phyloP scores from a whole-genome alignment of 2,888 invertebrate genomes.

The Clitarchus hookeri region DNA sequence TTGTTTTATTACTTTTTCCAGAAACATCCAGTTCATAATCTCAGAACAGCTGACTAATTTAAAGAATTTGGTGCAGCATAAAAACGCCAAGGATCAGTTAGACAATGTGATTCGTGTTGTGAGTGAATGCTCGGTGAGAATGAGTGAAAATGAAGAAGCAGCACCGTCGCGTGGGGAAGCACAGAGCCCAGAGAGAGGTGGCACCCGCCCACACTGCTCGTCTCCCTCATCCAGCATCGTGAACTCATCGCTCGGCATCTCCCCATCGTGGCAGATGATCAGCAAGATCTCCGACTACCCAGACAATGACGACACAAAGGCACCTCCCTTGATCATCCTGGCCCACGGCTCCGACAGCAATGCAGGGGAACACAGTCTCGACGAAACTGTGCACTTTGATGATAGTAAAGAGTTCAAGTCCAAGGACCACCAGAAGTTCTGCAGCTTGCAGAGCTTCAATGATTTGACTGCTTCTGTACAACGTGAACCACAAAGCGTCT shows the following conservation, averaged over 20 bases:
- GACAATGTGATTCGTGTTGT: background rate
- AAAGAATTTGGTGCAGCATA: background rate
- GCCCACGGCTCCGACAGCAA: background rate
- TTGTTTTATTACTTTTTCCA: background rate
- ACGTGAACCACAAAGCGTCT: background rate
- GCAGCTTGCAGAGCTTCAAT: background rate
- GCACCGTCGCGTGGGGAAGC: background rate
- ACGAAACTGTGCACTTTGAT: background rate
- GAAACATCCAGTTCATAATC: background rate
- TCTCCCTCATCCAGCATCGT: background rate
- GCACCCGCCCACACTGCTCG: background rate
- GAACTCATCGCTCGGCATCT: background rate
- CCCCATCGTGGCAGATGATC: constrained; percentile 3
- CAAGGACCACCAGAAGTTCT: background rate
- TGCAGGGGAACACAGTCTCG: background rate
- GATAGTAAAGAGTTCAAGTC: background rate
- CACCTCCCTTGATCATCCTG: background rate
- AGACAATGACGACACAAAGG: background rate
- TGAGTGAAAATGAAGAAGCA: background rate
- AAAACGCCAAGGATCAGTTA: background rate
- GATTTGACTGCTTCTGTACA: background rate
- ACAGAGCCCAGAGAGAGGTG: background rate
- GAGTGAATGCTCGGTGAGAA: background rate
- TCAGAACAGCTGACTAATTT: background rate
- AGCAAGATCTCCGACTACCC: background rate